Evolutionary conservation across 2,888 invertebrate genomes (phyloP).

Genomic region (Acleris emargana): DNA sequence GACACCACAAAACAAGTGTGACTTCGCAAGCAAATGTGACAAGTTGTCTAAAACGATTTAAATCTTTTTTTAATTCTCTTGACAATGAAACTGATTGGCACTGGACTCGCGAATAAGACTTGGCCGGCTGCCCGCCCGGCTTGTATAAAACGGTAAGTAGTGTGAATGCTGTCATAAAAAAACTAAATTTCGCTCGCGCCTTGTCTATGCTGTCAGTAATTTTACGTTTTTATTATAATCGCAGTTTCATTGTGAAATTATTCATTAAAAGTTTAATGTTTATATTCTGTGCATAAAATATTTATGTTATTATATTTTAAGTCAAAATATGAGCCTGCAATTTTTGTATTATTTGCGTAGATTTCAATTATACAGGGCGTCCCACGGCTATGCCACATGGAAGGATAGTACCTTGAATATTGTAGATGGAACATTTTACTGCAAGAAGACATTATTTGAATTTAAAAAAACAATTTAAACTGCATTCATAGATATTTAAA

Average conservation of each 20-base stretch:
- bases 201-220: slow-evolving; percentile 20
- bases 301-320: too few species aligned
- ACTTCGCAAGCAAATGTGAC: not conserved
- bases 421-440: too few species aligned
- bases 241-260: not conserved
- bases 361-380: too few species aligned
- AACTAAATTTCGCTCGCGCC: slow-evolving; percentile 13
- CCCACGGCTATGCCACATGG: too few species aligned
- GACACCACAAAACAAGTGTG: not conserved
- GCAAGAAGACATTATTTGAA: too few species aligned
- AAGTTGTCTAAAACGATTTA: slow-evolving; percentile 8
- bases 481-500: too few species aligned
- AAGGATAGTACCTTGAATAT: too few species aligned
- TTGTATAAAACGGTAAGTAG: slow-evolving; percentile 1
- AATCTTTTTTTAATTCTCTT: slow-evolving; percentile 37
- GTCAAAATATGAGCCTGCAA: too few species aligned
- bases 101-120: slow-evolving; percentile 41
- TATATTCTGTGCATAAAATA: too few species aligned
- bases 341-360: too few species aligned
- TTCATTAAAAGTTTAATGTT: too few species aligned
- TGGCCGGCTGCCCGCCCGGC: slow-evolving; percentile 41
- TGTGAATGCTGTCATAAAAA: slow-evolving; percentile 22
- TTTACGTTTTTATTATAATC: slow-evolving; percentile 6
- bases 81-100: slow-evolving; percentile 43
- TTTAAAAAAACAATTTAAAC: too few species aligned